These are phyloP conservation scores for Philereme vetulata DNA, from an alignment of 2,888 invertebrate genomes.

Conservation along the genomic window DNA sequence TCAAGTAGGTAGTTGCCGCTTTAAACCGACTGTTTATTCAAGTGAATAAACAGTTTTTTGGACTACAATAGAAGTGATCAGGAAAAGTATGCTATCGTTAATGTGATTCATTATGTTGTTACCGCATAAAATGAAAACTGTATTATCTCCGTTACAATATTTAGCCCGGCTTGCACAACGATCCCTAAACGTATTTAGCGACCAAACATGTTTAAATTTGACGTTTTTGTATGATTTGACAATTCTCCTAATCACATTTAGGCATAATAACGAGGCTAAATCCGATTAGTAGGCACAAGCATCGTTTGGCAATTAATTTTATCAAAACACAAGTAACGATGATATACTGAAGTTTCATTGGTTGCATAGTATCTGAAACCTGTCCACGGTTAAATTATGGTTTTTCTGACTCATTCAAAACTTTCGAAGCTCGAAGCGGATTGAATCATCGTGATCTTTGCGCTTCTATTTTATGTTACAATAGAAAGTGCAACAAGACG, in stretches of 20 bases:
- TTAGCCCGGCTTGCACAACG: no score
- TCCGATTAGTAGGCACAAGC: no score
- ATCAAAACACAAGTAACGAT: no score
- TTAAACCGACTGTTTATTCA: conserved; percentile 21
- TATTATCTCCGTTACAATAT: conserved; percentile 7
- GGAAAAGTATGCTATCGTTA: conserved; percentile 27
- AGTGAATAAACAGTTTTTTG: conserved; percentile 33
- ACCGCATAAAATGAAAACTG: conserved; percentile 17
- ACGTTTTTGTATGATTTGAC: no score
- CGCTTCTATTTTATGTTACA: conserved; percentile 26
- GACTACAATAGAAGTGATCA: conserved; percentile 40
- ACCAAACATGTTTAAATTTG: no score
- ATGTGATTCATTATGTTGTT: conserved; percentile 32
- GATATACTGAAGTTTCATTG: no score
- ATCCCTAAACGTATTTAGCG: no score
- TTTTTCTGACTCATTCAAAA: conserved; percentile 31
- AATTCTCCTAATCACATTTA: no score
- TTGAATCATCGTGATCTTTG: conserved; percentile 38
- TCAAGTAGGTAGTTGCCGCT: conserved; percentile 1
- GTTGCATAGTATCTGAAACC: no score
- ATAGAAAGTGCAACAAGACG: conserved; percentile 56
- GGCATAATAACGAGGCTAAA: no score
- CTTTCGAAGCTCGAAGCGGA: conserved; percentile 38
- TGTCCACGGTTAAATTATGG: no score
- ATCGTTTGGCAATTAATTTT: no score